These are phyloP conservation scores for Halisarca cf. caerulea DNA, from an alignment of 37 sponge, comb jelly and placozoan species.

Conservation along the genomic window DNA sequence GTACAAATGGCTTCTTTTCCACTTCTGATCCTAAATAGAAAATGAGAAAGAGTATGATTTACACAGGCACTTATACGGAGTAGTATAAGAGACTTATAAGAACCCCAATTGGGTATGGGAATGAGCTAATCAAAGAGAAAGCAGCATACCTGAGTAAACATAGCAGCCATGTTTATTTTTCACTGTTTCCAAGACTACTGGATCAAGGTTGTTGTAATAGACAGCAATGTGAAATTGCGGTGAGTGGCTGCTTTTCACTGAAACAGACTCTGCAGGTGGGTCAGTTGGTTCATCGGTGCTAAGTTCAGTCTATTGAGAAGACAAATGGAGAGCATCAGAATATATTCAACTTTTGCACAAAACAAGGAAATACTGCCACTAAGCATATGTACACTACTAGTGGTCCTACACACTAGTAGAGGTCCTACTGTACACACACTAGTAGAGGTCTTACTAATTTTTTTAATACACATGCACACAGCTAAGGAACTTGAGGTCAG, in stretches of 20 bases:
- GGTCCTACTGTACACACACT: no score
- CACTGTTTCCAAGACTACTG: constrained; percentile 17
- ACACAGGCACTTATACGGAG: no score
- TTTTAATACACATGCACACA: no score
- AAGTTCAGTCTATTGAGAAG: background rate
- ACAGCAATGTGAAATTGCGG: constrained; percentile 19
- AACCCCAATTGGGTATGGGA: background rate
- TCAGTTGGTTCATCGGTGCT: background rate
- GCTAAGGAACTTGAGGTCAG: no score
- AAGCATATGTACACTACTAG: no score
- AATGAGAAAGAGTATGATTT: background rate
- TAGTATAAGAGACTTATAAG: background rate
- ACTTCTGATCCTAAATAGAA: background rate
- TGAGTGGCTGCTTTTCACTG: background rate
- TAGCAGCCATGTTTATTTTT: constrained; percentile 27
- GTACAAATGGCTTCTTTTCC: background rate
- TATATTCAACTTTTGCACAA: no score
- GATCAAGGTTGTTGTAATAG: background rate
- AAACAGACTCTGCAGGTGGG: background rate
- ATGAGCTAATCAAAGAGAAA: background rate
- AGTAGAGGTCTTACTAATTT: no score
- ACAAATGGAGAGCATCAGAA: background rate
- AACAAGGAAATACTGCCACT: no score
- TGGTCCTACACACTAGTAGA: no score
- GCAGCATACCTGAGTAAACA: constrained; percentile 1